Base-by-base conservation (phyloP, 2,797 vertebrate species). In the Galago senegalensis region DNA sequence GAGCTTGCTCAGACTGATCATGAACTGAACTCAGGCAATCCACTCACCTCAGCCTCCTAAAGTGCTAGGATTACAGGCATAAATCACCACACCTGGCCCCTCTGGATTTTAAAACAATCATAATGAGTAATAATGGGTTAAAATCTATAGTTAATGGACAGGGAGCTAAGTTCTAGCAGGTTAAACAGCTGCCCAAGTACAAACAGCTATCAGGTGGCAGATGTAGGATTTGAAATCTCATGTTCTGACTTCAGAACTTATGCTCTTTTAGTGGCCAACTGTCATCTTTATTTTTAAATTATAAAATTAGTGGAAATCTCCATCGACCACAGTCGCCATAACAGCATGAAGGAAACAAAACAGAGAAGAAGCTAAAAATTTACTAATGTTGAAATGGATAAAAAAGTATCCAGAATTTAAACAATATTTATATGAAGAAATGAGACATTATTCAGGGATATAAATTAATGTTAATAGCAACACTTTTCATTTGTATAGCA, bases 401-500 rank as follows among this genome's bases (percentile, higher is more conserved):
- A 77, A 43, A 63, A 72, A 91, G 21, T 13, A 87, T 49, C 25
- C 49, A 61, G n/a, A 83, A 43, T 93, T 53, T 29, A 87, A 40
- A 23, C 40, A 95, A 56, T 7, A 17, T 18, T 91, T 34, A 94
- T 40, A 10, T 37, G 69, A 34, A 94, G 56, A 73, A 85, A 76
- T 31, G 20, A 86, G n/a, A 90, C 94, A 87, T 76, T 23, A 70
- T 81, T 92, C 83, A 69, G 77, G 29, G 53, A 77, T 5, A 94
- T 20, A 89, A 63, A 88, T 53, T 79, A 86, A 67, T 86, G 80
- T 56, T 91, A 96, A 82, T 40, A 88, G 29, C 8, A 95, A 69
- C 3, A 60, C 0, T 95, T 96, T 89, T 83, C 79, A 91, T 89
- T 86, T 81, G 72, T 70, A 83, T 40, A 46, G 11, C 20, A 49